Conservation (phyloP, 2,888 invertebrate genomes). For the Creontiades dilutus region DNA sequence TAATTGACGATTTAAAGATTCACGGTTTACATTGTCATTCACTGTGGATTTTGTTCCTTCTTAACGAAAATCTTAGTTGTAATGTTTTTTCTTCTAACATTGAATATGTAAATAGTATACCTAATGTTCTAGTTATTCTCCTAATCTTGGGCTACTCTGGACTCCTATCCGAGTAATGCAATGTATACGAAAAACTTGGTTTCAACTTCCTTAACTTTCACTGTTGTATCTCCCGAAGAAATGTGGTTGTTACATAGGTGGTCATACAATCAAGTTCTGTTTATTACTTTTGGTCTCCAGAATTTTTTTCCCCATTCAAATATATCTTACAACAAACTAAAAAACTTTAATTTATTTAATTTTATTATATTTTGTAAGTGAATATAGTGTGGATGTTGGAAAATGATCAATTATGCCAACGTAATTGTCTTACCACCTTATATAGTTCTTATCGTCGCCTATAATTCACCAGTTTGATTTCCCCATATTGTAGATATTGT, state of each 20-base stretch:
- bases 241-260: neutral
- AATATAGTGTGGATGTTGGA: neutral
- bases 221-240: neutral
- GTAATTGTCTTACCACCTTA: neutral
- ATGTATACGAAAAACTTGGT: constrained; percentile 33
- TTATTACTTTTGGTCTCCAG: too few relatives aligned
- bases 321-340: neutral
- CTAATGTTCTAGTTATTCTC: constrained; percentile 33
- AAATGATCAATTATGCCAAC: too few relatives aligned
- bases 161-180: constrained; percentile 14
- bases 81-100: constrained; percentile 7
- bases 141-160: neutral
- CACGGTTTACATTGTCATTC: neutral
- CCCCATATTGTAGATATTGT: neutral
- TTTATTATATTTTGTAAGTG: neutral
- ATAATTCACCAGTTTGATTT: neutral
- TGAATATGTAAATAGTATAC: constrained; percentile 48
- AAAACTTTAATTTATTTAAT: neutral
- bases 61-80: constrained; percentile 24
- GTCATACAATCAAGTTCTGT: neutral
- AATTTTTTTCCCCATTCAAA: too few relatives aligned
- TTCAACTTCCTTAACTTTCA: neutral
- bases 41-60: neutral
- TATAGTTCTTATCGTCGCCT: neutral
- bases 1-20: neutral